Conservation (phyloP, 2,113 vertebrate species). For the Thryonomys swinderianus region DNA sequence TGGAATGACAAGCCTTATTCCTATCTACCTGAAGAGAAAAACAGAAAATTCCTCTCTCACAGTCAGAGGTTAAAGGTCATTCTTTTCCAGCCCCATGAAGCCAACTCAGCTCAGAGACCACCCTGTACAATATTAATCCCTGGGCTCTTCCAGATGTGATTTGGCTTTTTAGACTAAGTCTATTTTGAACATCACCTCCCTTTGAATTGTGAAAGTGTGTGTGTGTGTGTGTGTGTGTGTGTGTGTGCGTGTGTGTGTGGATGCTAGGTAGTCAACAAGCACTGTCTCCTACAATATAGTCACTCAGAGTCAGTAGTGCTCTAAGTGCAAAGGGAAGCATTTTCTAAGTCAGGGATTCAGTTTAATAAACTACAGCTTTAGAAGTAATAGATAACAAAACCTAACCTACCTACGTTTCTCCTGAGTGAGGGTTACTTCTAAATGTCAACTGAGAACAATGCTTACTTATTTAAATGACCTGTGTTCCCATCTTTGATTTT, state of each 20-base stretch:
- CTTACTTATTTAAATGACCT: slow-evolving; percentile 26
- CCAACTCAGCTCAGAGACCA: not conserved
- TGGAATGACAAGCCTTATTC: not conserved
- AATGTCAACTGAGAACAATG: not conserved
- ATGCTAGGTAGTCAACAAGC: not conserved
- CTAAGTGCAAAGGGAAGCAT: not conserved
- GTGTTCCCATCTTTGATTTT: slow-evolving; percentile 49
- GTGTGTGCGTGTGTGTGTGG: not conserved
- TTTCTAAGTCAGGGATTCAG: not conserved
- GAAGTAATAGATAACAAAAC: not conserved
- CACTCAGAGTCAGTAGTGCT: not conserved
- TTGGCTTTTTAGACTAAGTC: not conserved
- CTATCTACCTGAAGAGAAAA: not conserved
- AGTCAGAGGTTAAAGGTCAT: not conserved
- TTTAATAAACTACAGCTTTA: slow-evolving; percentile 43
- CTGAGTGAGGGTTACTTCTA: not conserved
- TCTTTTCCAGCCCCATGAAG: not conserved
- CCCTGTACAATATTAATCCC: not conserved
- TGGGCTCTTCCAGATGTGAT: not conserved
- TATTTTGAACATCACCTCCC: not conserved
- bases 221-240: not conserved
- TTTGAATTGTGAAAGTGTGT: not conserved
- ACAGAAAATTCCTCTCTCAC: not conserved
- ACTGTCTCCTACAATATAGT: not conserved
- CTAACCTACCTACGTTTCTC: not conserved